phyloP scores from a whole-genome alignment of 2,888 invertebrate genomes.

The Muscina levida region DNA sequence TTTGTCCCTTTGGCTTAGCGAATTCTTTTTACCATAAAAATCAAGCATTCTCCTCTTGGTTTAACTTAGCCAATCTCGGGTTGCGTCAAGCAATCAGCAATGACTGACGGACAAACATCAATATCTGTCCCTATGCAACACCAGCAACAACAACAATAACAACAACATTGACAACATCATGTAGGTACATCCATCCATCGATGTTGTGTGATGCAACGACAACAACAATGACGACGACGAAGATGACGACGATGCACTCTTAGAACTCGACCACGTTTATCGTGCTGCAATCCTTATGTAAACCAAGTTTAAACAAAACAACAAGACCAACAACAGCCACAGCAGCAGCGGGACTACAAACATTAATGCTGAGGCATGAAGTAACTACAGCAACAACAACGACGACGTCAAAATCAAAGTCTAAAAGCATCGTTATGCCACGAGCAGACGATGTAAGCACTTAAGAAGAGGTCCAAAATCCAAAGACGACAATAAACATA shows the following conservation, averaged over 20 bases:
- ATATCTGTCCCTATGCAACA: constrained; percentile 43
- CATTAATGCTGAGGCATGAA: constrained; percentile 2
- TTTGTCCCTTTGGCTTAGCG: too few relatives aligned
- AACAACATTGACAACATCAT: background rate
- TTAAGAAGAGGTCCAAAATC: constrained; percentile 13
- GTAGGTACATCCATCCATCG: constrained; percentile 32
- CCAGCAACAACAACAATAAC: background rate
- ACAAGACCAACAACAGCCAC: constrained; percentile 18
- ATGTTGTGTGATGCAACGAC: too few relatives aligned
- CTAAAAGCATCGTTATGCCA: constrained; percentile 54
- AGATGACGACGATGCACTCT: constrained; percentile 6
- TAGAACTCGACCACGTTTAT: constrained; percentile 59
- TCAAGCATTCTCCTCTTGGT: constrained; percentile 2
- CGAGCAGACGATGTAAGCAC: constrained; percentile 54
- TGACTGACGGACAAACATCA: constrained; percentile 51
- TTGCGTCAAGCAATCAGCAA: constrained; percentile 32
- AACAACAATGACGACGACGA: background rate
- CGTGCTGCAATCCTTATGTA: constrained; percentile 58
- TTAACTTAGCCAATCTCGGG: background rate
- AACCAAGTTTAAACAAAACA: constrained; percentile 41
- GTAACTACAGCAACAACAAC: background rate
- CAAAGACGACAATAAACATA: constrained; percentile 1
- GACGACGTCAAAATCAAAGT: constrained; percentile 32
- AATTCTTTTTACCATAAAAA: constrained; percentile 43
- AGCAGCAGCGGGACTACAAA: constrained; percentile 17